Evolutionary conservation across 2,797 vertebrate genomes (phyloP), one percentile per base, ranked within the genome.

Genomic region (Huso huso): DNA sequence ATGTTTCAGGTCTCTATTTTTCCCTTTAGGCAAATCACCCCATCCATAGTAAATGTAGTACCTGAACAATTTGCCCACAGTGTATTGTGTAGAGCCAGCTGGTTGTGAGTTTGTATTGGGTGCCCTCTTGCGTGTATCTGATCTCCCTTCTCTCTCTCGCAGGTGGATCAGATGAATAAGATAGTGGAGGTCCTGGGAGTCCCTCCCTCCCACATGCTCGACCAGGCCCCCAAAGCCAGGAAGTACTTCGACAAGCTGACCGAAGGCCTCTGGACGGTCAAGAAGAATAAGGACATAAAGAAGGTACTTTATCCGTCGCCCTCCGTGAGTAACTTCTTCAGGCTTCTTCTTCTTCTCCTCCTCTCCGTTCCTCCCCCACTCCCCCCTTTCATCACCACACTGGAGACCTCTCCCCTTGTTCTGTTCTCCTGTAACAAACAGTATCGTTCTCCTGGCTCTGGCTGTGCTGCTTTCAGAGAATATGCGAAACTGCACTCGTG

Each of bases 121-220:
- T 61, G 18, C 10, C 15, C 8, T 10, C 37, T 8, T 7, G n/a
- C 23, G 4, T 57, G 48, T 70, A 2, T 55, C 9, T 6, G 8
- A 6, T 4, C 50, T 8, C 15, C 59, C 57, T 13, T 37, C 8
- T 60, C 61, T 18, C 15, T 51, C 49, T 11, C 55, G 9, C 75
- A 95, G 94, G 93, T 95, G 60, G 94, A 96, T 86, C 94, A 96
- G 87, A 96, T 96, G 94, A 94, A 93, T 86, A 93, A 95, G 76
- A 96, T 96, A 51, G 94, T 96, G 77, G 94, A 96, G 82, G 94
- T 96, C 67, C 80, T 96, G 72, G 94, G 94, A 13, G 90, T 95
- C 69, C 94, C 94, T 0, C 94, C 94, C 11, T 91, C 90, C 72
- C 93, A 95, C 89, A 96, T 96, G 94, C 76, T 95, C 78, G 94